Percentiles rank a stretch among this genome's conserved stretches.
Evolutionary conservation across 2,888 invertebrate species (phyloP).

Genomic region (Merodon equestris): DNA sequence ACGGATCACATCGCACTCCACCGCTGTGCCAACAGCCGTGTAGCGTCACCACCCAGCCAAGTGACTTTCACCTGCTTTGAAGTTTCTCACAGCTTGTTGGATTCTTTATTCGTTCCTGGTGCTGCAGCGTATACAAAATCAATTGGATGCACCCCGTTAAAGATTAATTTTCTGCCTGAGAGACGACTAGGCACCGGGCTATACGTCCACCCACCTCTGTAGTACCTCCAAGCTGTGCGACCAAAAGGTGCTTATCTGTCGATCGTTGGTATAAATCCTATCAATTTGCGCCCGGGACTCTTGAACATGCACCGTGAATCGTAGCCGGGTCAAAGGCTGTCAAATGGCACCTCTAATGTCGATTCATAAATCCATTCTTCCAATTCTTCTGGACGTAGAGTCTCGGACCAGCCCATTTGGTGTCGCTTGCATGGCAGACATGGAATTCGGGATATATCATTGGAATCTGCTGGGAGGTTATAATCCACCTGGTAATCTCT

Average conservation of each 20-base stretch:
- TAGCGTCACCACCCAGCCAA: slow-evolving; percentile 45
- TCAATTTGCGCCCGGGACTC: slow-evolving; percentile 42
- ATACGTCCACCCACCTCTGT: slow-evolving; percentile 52
- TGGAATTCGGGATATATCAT: slow-evolving; percentile 41
- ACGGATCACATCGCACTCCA: too few relatives aligned
- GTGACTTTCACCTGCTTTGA: slow-evolving; percentile 54
- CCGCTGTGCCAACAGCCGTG: too few relatives aligned
- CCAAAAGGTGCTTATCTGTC: slow-evolving; percentile 63
- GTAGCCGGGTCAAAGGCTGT: slow-evolving; percentile 68
- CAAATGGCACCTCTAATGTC: slow-evolving; percentile 69
- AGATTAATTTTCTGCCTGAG: slow-evolving; percentile 46
- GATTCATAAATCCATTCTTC: slow-evolving; percentile 64
- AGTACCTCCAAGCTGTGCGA: slow-evolving; percentile 48
- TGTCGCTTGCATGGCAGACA: slow-evolving; percentile 14
- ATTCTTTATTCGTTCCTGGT: slow-evolving; percentile 5
- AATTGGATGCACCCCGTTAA: slow-evolving; percentile 50
- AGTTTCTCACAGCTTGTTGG: slow-evolving; percentile 38
- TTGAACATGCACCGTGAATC: slow-evolving; percentile 31
- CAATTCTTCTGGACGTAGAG: slow-evolving; percentile 10
- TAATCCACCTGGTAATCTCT: slow-evolving; percentile 72
- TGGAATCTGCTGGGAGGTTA: slow-evolving; percentile 59
- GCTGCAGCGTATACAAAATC: slow-evolving; percentile 22
- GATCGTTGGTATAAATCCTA: slow-evolving; percentile 59
- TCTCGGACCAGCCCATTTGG: neutral
- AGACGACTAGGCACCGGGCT: neutral